A percentile compares a stretch with the other conserved stretches of the same genome.
Conservation (phyloP, 2,113 vertebrate genomes). For the Camelus dromedarius region DNA sequence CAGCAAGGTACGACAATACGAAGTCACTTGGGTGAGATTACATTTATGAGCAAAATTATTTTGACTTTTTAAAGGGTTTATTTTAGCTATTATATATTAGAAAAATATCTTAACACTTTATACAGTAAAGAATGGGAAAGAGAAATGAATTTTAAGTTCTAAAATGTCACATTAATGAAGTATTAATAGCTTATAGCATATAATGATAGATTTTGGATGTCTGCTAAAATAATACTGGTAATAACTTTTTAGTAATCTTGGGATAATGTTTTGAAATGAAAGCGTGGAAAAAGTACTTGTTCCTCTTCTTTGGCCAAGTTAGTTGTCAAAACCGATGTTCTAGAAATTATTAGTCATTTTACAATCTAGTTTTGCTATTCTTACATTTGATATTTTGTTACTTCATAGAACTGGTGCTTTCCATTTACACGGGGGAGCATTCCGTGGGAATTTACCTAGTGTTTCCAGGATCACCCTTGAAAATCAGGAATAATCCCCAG, state of each 20-base stretch:
- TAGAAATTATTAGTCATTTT: slow-evolving; percentile 48
- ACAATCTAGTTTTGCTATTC: background rate
- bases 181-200: background rate
- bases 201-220: background rate
- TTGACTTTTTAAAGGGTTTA: slow-evolving; percentile 51
- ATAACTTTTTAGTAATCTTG: slow-evolving; percentile 2
- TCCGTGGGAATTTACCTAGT: background rate
- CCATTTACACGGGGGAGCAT: background rate
- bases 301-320: background rate
- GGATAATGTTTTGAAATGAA: slow-evolving; percentile 16
- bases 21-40: slow-evolving; percentile 87
- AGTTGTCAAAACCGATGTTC: slow-evolving; percentile 17
- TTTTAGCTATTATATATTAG: slow-evolving; percentile 10
- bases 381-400: background rate
- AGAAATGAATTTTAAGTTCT: slow-evolving; percentile 44
- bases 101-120: slow-evolving; percentile 12
- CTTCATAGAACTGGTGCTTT: background rate
- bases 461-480: background rate
- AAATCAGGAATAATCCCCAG: slow-evolving; percentile 16
- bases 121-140: background rate
- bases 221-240: slow-evolving; percentile 24
- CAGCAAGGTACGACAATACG: slow-evolving; percentile 94
- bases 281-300: background rate
- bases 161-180: slow-evolving; percentile 25
- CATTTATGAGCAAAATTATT: slow-evolving; percentile 85